Evolutionary conservation across 2,797 vertebrate species (phyloP), one percentile per base, ranked within the genome.

Genomic region (Thaleichthys pacificus): DNA sequence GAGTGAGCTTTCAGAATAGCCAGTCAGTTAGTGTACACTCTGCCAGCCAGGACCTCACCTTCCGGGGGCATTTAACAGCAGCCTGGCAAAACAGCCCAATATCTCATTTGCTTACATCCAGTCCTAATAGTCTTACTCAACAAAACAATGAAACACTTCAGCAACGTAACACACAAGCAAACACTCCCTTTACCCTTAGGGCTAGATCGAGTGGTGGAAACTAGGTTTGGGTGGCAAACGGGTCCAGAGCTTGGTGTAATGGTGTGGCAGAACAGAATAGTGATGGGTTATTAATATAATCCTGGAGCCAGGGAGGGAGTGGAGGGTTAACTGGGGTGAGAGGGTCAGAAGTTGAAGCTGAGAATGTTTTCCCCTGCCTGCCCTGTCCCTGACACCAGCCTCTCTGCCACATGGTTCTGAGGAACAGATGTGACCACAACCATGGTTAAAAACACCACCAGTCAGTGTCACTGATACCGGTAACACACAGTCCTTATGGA

Each of bases 311-410:
- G 72, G 71, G 54, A 68, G 76, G 72, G 61, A 3, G 32, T 65
- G 72, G 83, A 69, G 75, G 84, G 90, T 89, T 85, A 91, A 89
- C 80, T 82, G 76, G 82, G 80, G 81, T 70, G 2, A 87, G 77
- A 73, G 78, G 88, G 90, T 92, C 89, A 91, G 76, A 84, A 89
- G 90, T 89, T 91, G 82, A 91, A 87, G 75, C 73, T 75, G 81
- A 79, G 83, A 87, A 84, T 81, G 77, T 84, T 83, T 66, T 82
- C 81, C 80, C 86, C 74, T 30, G 77, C 71, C 77, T 78, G 80
- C 84, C 82, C 82, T 87, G 81, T 81, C 81, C 62, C 57, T 89
- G 82, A 87, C 86, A 85, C 78, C 21, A 76, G 80, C 71, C 66
- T 70, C 76, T 83, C 65, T 85, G 70, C 77, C 77, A 83, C 66